These are phyloP conservation scores for Cephalotes varians DNA, from an alignment of 2,888 invertebrate species.

Conservation along the genomic window DNA sequence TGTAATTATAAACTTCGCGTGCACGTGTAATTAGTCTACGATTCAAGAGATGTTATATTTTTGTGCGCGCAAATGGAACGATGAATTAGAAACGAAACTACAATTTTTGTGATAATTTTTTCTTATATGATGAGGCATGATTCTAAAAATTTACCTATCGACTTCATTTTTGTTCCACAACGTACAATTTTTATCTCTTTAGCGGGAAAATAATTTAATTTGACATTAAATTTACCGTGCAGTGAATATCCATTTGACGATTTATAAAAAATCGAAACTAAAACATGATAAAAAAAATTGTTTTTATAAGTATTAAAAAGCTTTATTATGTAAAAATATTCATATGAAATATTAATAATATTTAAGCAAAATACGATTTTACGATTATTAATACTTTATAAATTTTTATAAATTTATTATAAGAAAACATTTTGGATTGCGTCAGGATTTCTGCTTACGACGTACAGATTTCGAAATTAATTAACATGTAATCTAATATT, in stretches of 20 bases:
- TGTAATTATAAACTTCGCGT: constrained; percentile 18
- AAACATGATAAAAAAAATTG: not conserved
- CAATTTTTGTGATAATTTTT: not conserved
- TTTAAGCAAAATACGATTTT: not conserved
- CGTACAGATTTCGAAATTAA: constrained; percentile 36
- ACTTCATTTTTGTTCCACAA: not conserved
- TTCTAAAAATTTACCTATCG: not conserved
- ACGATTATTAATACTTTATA: constrained; percentile 6
- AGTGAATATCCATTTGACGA: too few species aligned
- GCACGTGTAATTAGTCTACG: constrained; percentile 11
- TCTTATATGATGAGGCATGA: not conserved
- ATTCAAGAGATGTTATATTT: constrained; percentile 10
- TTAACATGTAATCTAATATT: constrained; percentile 56
- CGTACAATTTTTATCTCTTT: not conserved
- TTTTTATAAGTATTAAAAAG: not conserved
- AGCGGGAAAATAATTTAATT: not conserved
- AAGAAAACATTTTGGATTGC: constrained; percentile 6
- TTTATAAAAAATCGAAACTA: not conserved
- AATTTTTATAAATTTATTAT: too few species aligned
- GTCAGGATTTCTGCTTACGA: not conserved
- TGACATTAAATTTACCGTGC: not conserved
- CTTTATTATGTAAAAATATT: constrained; percentile 6
- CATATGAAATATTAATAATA: not conserved
- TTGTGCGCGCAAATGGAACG: constrained; percentile 9
- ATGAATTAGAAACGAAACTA: not conserved